Conservation (phyloP, 2,113 vertebrate species). For the Pyrgilauda ruficollis region DNA sequence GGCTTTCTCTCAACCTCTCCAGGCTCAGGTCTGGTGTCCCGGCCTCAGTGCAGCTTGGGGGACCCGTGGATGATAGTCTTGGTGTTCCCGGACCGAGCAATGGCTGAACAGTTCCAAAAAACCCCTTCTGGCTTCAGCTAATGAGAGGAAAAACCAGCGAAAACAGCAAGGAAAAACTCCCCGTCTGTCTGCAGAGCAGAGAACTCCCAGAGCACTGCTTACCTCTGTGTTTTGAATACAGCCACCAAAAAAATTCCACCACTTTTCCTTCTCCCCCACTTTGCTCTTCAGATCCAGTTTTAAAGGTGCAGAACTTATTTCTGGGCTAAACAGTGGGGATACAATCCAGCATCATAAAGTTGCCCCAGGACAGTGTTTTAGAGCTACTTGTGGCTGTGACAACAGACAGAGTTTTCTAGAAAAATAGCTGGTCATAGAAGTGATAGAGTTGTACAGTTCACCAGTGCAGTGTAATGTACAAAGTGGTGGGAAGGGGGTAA, state of each 20-base stretch:
- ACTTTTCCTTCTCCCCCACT: not conserved
- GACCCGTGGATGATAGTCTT: rapidly evolving
- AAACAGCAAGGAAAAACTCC: not conserved
- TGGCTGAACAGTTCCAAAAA: not conserved
- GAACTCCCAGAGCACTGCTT: not conserved
- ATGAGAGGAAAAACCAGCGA: rapidly evolving
- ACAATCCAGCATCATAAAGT: not conserved
- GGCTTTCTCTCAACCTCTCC: not conserved
- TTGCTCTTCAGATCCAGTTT: not conserved
- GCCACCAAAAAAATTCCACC: rapidly evolving
- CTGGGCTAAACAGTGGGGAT: not conserved
- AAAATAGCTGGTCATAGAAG: not conserved
- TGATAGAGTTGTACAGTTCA: not conserved
- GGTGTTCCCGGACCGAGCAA: not conserved
- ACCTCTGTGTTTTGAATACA: not conserved
- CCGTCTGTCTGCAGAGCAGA: rapidly evolving
- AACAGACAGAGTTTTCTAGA: not conserved
- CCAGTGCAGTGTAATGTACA: not conserved
- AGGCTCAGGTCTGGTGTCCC: rapidly evolving
- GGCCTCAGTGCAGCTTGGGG: not conserved
- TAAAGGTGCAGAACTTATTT: not conserved
- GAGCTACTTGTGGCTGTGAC: not conserved
- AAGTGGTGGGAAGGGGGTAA: not conserved
- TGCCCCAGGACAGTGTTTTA: not conserved
- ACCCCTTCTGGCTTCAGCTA: not conserved